Evolutionary conservation across 1,140 invertebrate species (phyloP).

Genomic region (Drosophila bipectinata): DNA sequence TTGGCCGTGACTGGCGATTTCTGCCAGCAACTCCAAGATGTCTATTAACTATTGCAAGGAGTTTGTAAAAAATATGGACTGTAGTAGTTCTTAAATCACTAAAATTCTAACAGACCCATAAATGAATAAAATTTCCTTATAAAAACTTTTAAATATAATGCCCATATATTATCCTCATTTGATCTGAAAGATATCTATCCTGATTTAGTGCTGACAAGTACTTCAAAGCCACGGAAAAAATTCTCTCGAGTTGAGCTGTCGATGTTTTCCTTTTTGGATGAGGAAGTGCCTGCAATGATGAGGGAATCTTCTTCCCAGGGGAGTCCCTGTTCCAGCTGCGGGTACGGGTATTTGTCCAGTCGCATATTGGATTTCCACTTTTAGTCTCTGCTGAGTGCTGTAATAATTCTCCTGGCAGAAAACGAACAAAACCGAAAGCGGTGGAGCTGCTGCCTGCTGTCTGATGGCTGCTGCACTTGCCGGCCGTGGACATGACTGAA

Average conservation of each 20-base stretch:
- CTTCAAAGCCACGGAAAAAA: conserved; percentile 43
- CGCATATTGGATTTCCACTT: conserved; percentile 28
- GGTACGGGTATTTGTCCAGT: conserved; percentile 46
- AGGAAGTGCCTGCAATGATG: conserved; percentile 15
- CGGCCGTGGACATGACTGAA: conserved; percentile 67
- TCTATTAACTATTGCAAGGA: background rate
- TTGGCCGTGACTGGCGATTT: conserved; percentile 67
- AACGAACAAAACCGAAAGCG: conserved; percentile 47
- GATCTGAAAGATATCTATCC: conserved; percentile 32
- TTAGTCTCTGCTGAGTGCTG: conserved; percentile 56
- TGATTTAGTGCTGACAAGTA: conserved; percentile 49
- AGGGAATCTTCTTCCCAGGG: conserved; percentile 8
- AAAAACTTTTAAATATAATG: conserved; percentile 3
- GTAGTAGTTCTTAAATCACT: too few species aligned
- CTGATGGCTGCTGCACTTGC: conserved; percentile 57
- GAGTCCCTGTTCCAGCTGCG: conserved; percentile 19
- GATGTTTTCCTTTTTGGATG: conserved; percentile 33
- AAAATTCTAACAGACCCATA: too few species aligned
- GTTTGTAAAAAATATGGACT: background rate
- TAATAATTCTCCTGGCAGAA: conserved; percentile 62
- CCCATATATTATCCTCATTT: conserved; percentile 32
- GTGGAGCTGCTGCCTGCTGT: conserved; percentile 46
- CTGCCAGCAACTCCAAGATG: background rate
- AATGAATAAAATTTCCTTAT: background rate
- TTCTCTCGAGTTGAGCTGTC: conserved; percentile 1